phyloP scores from a whole-genome alignment of 2,113 vertebrate species.

The Pungitius pungitius region DNA sequence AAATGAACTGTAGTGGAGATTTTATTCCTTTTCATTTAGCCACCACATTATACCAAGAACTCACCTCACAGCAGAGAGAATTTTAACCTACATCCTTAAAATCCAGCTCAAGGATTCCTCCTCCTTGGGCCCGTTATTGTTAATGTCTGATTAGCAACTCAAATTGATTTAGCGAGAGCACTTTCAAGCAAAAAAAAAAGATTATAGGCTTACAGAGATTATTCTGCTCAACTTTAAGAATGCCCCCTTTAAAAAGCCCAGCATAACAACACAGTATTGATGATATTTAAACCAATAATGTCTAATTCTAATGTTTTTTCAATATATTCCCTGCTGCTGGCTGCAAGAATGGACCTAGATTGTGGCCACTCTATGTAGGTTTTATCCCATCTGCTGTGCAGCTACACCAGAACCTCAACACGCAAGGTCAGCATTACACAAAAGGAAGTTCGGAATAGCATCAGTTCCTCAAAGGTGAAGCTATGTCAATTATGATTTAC shows the following conservation, averaged over 20 bases:
- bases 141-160: background rate
- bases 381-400: background rate
- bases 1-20: background rate
- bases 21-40: slow-evolving; percentile 8
- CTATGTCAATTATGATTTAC: background rate
- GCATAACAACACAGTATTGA: too few relatives aligned
- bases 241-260: background rate
- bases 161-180: background rate
- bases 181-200: background rate
- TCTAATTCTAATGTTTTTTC: background rate
- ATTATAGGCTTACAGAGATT: background rate
- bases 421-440: background rate
- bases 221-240: background rate
- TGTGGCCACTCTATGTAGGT: slow-evolving; percentile 1
- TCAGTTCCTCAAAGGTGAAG: background rate
- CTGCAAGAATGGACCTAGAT: background rate
- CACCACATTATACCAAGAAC: background rate
- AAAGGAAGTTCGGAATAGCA: background rate
- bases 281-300: background rate
- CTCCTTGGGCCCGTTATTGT: background rate
- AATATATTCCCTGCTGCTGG: background rate
- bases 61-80: background rate
- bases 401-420: background rate
- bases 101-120: background rate
- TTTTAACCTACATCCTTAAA: slow-evolving; percentile 4